A percentile compares a stretch with the other conserved stretches of the same genome.
These are phyloP conservation scores for Agrilus biguttatus DNA, from an alignment of 2,888 invertebrate genomes.

Conservation along the genomic window DNA sequence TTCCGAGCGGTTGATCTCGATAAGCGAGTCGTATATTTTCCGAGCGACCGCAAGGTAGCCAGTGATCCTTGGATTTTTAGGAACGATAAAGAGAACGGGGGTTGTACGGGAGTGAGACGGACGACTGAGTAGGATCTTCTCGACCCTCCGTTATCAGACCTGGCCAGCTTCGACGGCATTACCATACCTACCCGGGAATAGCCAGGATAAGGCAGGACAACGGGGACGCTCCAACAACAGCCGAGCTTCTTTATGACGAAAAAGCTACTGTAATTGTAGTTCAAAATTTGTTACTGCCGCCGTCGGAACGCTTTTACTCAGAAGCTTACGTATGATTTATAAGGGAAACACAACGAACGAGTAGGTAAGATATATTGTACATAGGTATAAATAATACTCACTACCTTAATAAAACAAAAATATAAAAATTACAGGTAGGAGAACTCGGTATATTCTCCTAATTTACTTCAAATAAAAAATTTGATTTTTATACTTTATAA, in stretches of 20 bases:
- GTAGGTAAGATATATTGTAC: too few species aligned
- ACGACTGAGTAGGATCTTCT: conserved; percentile 17
- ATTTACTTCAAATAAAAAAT: too few species aligned
- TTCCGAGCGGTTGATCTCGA: too few species aligned
- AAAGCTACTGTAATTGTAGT: conserved; percentile 1
- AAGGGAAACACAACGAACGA: too few species aligned
- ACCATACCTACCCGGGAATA: conserved; percentile 31
- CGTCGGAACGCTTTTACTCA: too few species aligned
- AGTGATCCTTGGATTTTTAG: conserved; percentile 20
- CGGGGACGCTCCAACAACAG: not conserved
- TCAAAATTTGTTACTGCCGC: not conserved
- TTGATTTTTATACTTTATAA: too few species aligned
- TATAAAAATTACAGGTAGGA: too few species aligned
- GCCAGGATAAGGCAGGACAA: conserved; percentile 23
- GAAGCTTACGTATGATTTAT: too few species aligned
- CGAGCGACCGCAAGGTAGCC: conserved; percentile 20
- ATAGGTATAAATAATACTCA: too few species aligned
- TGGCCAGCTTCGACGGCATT: conserved; percentile 33
- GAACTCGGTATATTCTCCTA: too few species aligned
- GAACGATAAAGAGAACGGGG: conserved; percentile 5
- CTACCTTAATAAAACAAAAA: too few species aligned
- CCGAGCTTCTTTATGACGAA: not conserved
- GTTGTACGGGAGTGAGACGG: conserved; percentile 7
- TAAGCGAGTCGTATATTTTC: conserved; percentile 13
- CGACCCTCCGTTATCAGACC: conserved; percentile 34